Percentiles rank a stretch among this genome's conserved stretches.
These are phyloP conservation scores for Neoniphon sammara DNA, from an alignment of 2,797 vertebrate genomes.

Conservation along the genomic window DNA sequence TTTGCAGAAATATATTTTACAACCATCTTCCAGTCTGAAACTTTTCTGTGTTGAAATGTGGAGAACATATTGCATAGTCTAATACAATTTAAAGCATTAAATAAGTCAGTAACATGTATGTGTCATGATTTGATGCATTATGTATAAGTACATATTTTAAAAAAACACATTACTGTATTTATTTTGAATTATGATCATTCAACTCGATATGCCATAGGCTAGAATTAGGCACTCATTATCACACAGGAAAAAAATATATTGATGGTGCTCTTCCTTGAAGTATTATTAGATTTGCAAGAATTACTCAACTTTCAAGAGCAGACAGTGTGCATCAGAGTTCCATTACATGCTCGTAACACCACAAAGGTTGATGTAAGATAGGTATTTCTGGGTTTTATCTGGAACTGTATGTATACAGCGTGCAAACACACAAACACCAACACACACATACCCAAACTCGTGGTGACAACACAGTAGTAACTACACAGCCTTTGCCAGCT, in stretches of 20 bases:
- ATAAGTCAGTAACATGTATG: neutral
- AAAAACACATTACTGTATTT: too few relatives aligned
- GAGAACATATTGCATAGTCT: constrained; percentile 19
- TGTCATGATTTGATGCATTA: constrained; percentile 7
- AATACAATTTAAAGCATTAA: constrained; percentile 8
- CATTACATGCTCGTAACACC: constrained; percentile 56
- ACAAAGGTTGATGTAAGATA: constrained; percentile 37
- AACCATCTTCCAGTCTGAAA: neutral
- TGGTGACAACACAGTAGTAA: neutral
- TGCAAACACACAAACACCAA: constrained; percentile 34
- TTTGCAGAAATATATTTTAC: constrained; percentile 7
- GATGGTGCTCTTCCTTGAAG: constrained; percentile 60
- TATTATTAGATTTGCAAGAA: constrained; percentile 54
- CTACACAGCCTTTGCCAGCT: constrained; percentile 40
- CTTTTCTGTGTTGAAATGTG: constrained; percentile 15
- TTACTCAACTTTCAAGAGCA: constrained; percentile 61
- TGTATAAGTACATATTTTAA: constrained; percentile 37
- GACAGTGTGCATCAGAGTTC: constrained; percentile 56
- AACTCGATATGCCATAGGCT: constrained; percentile 24
- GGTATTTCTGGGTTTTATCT: constrained; percentile 50
- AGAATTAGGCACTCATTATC: constrained; percentile 41
- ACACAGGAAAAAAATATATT: constrained; percentile 55
- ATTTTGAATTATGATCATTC: constrained; percentile 46
- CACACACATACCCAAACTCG: neutral
- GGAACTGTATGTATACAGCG: constrained; percentile 15